A percentile compares a stretch with the other conserved stretches of the same genome.
These are phyloP conservation scores for Harpegnathos saltator DNA, from an alignment of 1,140 invertebrate genomes.

Conservation along the genomic window DNA sequence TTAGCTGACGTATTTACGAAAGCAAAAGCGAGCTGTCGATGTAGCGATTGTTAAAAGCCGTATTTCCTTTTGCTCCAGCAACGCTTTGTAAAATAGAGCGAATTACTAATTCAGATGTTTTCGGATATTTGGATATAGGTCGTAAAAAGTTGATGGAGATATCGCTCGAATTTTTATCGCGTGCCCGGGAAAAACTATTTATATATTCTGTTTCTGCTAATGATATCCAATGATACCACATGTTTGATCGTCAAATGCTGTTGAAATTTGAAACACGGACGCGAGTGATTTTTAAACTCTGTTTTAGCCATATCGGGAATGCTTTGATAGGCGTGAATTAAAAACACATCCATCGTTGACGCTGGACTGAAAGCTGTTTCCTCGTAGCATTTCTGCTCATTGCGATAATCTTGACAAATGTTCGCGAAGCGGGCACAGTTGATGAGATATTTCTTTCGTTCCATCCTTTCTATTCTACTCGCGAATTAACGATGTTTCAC, in stretches of 20 bases:
- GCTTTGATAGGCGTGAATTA: constrained; percentile 12
- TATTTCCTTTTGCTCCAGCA: background rate
- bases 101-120: background rate
- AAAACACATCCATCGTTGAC: constrained; percentile 25
- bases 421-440: background rate
- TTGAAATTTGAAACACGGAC: background rate
- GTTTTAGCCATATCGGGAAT: background rate
- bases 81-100: background rate
- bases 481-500: background rate
- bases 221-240: constrained; percentile 16
- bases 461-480: background rate
- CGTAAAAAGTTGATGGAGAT: background rate
- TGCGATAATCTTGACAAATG: background rate
- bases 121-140: background rate
- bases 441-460: background rate
- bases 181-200: background rate
- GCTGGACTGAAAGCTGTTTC: constrained; percentile 9
- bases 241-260: constrained; percentile 25
- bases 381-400: background rate
- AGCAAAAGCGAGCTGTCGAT: too few species aligned
- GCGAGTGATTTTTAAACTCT: background rate
- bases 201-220: constrained; percentile 26
- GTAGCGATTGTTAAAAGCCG: background rate
- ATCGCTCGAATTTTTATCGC: background rate
- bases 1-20: too few species aligned